Evolutionary conservation across 2,797 vertebrate genomes (phyloP), one percentile per base, ranked within the genome.

Genomic region (Micrastur ruficollis): DNA sequence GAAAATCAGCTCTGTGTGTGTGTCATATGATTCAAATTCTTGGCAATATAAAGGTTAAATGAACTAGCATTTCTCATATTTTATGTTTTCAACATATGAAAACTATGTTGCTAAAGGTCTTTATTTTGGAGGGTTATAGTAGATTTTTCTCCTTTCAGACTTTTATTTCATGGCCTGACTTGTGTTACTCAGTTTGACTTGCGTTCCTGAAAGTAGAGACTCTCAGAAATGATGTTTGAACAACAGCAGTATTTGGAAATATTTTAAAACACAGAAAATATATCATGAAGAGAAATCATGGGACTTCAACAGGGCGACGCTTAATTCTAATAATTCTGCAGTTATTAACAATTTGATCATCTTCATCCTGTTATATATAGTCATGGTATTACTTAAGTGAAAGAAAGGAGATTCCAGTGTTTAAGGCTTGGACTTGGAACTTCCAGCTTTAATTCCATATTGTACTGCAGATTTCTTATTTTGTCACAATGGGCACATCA

Each of bases 11-110:
- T 12, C 0, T 47, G 58, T 89, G 59, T 81, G 15, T 90, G n/a
- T 96, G 80, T 92, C 86, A 87, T 93, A 76, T 76, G 92, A 93
- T 91, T 93, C 67, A 92, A 87, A 93, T 94, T 96, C 94, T 94
- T 97, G 92, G 91, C 91, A 94, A 75, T 81, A 58, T 67, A 40
- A 89, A 92, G 61, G 67, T 87, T 92, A 91, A 93, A 89, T 89
- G 84, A 96, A 79, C 38, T 89, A 86, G 46, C 65, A 92, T 89
- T 96, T 94, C 65, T 94, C 36, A 14, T 89, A 93, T 85, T 94
- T 96, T 93, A 89, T 79, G 71, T 91, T 93, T 36, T 36, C 36
- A 36, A 36, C 36, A 36, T 36, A 36, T 36, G 96, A 86, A 95
- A 92, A 72, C 80, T 61, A 14, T 73, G 75, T 94, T 95, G 79